Percentiles rank a stretch among this genome's conserved stretches.
These are phyloP conservation scores for Pantherophis vulpinus DNA, from an alignment of 2,797 vertebrate genomes.

Conservation along the genomic window DNA sequence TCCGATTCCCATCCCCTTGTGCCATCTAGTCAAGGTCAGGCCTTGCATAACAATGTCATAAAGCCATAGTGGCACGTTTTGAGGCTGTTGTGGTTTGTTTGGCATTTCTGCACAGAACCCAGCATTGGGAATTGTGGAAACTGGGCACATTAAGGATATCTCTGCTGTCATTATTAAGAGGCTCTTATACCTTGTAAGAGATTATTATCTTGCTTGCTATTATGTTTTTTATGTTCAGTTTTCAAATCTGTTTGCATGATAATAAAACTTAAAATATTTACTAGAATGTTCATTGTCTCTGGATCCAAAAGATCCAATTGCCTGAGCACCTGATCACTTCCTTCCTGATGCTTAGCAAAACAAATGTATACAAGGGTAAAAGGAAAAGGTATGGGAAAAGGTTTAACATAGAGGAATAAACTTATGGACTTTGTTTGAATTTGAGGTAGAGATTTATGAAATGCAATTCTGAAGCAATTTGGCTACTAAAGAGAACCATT, in stretches of 20 bases:
- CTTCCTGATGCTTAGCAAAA: background rate
- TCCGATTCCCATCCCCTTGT: background rate
- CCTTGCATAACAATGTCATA: background rate
- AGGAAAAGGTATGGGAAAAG: background rate
- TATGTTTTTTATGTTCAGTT: background rate
- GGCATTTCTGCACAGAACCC: background rate
- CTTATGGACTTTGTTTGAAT: accelerated
- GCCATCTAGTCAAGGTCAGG: background rate
- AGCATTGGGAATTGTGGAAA: background rate
- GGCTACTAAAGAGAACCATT: background rate
- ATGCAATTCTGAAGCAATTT: background rate
- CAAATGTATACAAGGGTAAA: background rate
- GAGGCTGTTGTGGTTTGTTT: background rate
- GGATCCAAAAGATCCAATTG: background rate
- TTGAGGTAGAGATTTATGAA: background rate
- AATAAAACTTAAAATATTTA: background rate
- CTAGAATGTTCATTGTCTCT: background rate
- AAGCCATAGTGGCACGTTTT: background rate
- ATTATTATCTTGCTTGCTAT: background rate
- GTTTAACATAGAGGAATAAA: background rate
- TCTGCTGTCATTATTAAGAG: background rate
- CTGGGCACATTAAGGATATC: background rate
- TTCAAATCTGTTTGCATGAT: background rate
- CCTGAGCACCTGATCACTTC: background rate
- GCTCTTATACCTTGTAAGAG: background rate